phyloP scores from a whole-genome alignment of 1,140 invertebrate species.

The Drosophila erecta region DNA sequence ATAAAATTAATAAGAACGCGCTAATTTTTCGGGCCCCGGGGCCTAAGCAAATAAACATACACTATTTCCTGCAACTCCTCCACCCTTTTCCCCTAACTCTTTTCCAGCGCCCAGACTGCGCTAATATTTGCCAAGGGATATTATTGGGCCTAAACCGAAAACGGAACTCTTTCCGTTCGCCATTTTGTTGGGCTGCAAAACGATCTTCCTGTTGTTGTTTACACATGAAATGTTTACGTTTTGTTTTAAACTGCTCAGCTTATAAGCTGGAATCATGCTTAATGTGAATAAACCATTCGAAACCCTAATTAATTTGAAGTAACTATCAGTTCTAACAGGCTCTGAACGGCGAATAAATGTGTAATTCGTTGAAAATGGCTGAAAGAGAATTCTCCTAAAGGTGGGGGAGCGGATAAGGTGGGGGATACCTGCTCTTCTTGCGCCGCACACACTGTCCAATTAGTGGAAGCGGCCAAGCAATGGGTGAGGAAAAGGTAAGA shows the following conservation, averaged over 20 bases:
- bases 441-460: slow-evolving; percentile 71
- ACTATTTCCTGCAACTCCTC: slow-evolving; percentile 56
- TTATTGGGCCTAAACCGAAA: slow-evolving; percentile 36
- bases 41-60: slow-evolving; percentile 66
- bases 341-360: slow-evolving; percentile 41
- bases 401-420: slow-evolving; percentile 14
- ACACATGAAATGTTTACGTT: neutral
- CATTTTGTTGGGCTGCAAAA: slow-evolving; percentile 49
- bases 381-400: slow-evolving; percentile 12
- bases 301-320: neutral
- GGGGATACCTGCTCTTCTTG: slow-evolving; percentile 29
- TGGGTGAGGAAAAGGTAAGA: slow-evolving; percentile 36
- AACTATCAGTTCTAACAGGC: slow-evolving; percentile 50
- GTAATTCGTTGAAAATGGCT: slow-evolving; percentile 59
- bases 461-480: slow-evolving; percentile 62
- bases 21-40: slow-evolving; percentile 73
- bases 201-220: slow-evolving; percentile 27
- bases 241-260: too few relatives aligned
- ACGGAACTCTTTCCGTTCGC: slow-evolving; percentile 27
- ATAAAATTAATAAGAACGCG: slow-evolving; percentile 84
- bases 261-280: too few relatives aligned
- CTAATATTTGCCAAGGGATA: slow-evolving; percentile 72
- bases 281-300: too few relatives aligned
- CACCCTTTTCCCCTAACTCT: slow-evolving; percentile 28
- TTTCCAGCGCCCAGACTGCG: slow-evolving; percentile 57